Percentiles rank a stretch among this genome's conserved stretches.
phyloP scores from a whole-genome alignment of 2,888 invertebrate species.

The Diarsia dahlii region DNA sequence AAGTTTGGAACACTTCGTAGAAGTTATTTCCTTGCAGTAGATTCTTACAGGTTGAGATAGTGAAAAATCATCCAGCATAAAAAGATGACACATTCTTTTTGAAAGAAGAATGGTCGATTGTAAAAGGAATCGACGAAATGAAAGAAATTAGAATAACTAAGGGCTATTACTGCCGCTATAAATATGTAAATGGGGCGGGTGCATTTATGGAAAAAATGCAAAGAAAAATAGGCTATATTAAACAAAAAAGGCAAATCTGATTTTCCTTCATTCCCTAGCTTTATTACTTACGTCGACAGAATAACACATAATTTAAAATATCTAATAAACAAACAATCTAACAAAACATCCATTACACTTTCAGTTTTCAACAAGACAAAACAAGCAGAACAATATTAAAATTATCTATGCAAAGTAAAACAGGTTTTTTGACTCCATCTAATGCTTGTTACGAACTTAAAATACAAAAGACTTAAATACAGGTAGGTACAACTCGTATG shows the following conservation, averaged over 20 bases:
- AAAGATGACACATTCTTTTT: no score
- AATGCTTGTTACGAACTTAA: neutral
- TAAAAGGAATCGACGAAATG: neutral
- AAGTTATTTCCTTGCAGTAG: neutral
- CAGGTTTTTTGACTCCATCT: conserved; percentile 37
- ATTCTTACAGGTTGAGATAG: neutral
- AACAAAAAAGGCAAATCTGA: neutral
- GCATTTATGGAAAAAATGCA: no score
- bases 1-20: no score
- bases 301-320: neutral
- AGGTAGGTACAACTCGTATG: conserved; percentile 1
- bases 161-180: neutral
- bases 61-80: neutral
- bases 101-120: neutral
- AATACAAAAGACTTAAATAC: neutral
- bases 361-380: neutral
- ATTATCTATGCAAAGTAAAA: conserved; percentile 38
- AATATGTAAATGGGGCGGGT: no score
- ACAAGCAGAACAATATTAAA: conserved; percentile 12
- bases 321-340: neutral
- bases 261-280: neutral
- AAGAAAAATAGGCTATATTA: neutral
- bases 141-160: neutral
- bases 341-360: neutral
- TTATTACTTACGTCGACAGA: neutral